A percentile compares a stretch with the other conserved stretches of the same genome.
Evolutionary conservation across 1,140 invertebrate species (phyloP).

Genomic region (Ridgeia piscesae): DNA sequence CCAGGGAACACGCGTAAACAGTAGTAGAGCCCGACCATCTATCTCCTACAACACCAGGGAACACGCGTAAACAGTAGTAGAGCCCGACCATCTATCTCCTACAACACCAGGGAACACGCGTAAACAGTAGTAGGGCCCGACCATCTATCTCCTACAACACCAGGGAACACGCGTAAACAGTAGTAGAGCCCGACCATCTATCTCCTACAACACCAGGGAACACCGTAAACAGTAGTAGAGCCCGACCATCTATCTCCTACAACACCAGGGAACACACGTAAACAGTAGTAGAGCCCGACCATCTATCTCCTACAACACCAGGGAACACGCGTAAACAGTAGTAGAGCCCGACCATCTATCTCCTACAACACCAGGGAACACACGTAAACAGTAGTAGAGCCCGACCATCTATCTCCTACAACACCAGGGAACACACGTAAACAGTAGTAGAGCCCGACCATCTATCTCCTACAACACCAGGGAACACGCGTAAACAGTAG

Average conservation of each 20-base stretch:
- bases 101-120: constrained; percentile 42
- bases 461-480: constrained; percentile 68
- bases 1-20: not conserved
- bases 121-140: constrained; percentile 73
- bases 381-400: constrained; percentile 69
- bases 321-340: not conserved
- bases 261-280: constrained; percentile 49
- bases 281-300: constrained; percentile 75
- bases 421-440: constrained; percentile 57
- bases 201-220: not conserved
- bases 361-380: not conserved
- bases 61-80: constrained; percentile 66
- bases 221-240: constrained; percentile 68
- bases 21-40: too few species aligned
- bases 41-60: not conserved
- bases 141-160: constrained; percentile 72
- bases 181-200: too few species aligned
- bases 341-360: too few species aligned
- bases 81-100: constrained; percentile 78
- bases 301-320: constrained; percentile 68
- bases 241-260: constrained; percentile 76
- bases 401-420: constrained; percentile 74
- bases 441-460: constrained; percentile 73
- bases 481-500: not conserved
- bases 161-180: not conserved